Percentiles rank a stretch among this genome's conserved stretches.
These are phyloP conservation scores for Strongylocentrotus purpuratus DNA, from an alignment of 35 echinoderm and acorn worm genomes.

Conservation along the genomic window DNA sequence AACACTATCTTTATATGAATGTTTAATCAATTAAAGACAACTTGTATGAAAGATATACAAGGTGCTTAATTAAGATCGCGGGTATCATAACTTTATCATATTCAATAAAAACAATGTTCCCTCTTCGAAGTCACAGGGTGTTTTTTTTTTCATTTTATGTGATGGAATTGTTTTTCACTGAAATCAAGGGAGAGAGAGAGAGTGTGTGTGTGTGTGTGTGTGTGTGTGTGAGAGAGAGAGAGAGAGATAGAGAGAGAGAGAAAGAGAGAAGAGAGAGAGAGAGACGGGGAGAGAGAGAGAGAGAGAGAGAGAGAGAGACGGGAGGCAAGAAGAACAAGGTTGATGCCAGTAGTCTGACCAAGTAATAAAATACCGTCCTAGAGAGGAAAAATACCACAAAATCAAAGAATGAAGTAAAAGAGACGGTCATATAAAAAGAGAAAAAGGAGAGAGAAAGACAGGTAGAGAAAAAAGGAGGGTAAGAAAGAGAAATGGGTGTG, in stretches of 20 bases:
- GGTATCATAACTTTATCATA: conserved; percentile 29
- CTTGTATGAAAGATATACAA: conserved; percentile 42
- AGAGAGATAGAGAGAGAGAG: not conserved
- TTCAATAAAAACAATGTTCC: conserved; percentile 35
- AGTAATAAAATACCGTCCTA: not conserved
- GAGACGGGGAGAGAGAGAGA: not conserved
- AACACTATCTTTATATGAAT: not conserved
- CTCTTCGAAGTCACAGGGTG: not conserved
- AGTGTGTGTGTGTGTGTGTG: not conserved
- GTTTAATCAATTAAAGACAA: not conserved
- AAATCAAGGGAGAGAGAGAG: not conserved
- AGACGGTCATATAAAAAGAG: not conserved
- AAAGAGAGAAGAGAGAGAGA: not conserved
- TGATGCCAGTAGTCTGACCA: not conserved
- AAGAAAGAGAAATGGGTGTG: not conserved
- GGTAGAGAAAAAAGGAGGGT: not conserved
- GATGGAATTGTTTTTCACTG: not conserved
- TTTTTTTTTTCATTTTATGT: not conserved
- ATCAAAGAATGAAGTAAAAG: not conserved
- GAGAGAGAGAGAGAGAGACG: not conserved
- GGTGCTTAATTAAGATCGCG: conserved; percentile 39
- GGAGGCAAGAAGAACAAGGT: too few relatives aligned
- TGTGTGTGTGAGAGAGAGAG: not conserved
- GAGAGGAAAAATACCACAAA: not conserved
- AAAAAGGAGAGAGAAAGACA: not conserved